Evolutionary conservation across 92 coral and sea anemone genomes (phyloP).

Genomic region (Epizoanthus fatuus): DNA sequence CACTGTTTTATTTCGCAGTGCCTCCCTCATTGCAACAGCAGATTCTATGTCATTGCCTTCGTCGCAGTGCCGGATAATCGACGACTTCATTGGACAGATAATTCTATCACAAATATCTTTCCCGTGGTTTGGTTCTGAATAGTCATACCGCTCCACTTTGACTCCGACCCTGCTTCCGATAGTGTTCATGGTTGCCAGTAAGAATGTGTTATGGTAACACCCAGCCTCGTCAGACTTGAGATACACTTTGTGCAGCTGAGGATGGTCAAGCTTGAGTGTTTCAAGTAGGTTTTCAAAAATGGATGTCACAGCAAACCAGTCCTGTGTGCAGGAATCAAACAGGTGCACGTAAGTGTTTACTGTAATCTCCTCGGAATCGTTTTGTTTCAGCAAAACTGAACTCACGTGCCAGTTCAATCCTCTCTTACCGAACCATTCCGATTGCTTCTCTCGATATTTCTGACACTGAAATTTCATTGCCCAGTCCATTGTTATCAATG

Average conservation of each 20-base stretch:
- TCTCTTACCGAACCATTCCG: conserved; percentile 57
- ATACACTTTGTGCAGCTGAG: conserved; percentile 46
- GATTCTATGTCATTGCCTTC: conserved; percentile 68
- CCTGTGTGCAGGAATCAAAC: conserved; percentile 78
- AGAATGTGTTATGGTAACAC: conserved; percentile 71
- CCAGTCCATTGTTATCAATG: conserved; percentile 64
- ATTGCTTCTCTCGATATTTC: conserved; percentile 54
- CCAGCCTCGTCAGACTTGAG: conserved; percentile 75
- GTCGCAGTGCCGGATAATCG: conserved; percentile 59
- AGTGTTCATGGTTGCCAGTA: conserved; percentile 51
- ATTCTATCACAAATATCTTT: conserved; percentile 74
- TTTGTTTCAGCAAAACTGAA: conserved; percentile 19
- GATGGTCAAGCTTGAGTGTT: conserved; percentile 44
- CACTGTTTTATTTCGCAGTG: conserved; percentile 66
- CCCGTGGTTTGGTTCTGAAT: conserved; percentile 75
- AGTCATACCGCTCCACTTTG: conserved; percentile 53
- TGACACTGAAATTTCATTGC: conserved; percentile 59
- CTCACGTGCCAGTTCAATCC: conserved; percentile 70
- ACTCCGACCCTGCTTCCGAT: conserved; percentile 56
- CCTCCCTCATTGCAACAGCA: conserved; percentile 65
- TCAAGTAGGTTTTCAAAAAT: conserved; percentile 63
- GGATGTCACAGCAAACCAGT: conserved; percentile 76
- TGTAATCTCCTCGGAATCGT: conserved; percentile 23
- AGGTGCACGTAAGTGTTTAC: conserved; percentile 52
- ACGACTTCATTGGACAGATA: conserved; percentile 65